Conservation (phyloP, 37 sponge, comb jelly and placozoan genomes). For the Oscarella lobularis region DNA sequence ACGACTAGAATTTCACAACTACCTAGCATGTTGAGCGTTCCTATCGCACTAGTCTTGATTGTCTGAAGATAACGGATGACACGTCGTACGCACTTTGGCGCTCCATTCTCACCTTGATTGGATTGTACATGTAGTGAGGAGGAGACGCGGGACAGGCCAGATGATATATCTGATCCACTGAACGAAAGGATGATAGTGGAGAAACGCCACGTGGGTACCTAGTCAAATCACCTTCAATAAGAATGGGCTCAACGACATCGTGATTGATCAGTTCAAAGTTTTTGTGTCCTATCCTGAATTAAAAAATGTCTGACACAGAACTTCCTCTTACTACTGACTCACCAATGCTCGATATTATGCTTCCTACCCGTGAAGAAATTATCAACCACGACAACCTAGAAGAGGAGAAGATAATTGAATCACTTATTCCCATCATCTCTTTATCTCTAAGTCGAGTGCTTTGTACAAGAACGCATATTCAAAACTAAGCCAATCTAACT, state of each 20-base stretch:
- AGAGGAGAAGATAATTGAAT: neutral
- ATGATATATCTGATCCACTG: constrained; percentile 92
- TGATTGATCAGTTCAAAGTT: constrained; percentile 87
- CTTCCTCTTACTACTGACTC: neutral
- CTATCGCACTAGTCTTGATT: constrained; percentile 52
- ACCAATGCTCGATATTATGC: constrained; percentile 77
- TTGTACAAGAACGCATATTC: neutral
- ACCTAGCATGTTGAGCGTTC: constrained; percentile 87
- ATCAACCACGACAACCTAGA: constrained; percentile 67
- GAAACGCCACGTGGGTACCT: neutral
- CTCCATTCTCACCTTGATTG: constrained; percentile 34
- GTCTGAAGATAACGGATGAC: constrained; percentile 1
- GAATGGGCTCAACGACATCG: constrained; percentile 61
- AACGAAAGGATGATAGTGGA: neutral
- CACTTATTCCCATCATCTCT: too few species aligned
- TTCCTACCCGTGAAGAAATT: constrained; percentile 91
- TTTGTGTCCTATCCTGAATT: constrained; percentile 66
- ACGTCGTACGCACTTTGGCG: neutral
- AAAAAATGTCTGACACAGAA: neutral
- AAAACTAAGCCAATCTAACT: neutral
- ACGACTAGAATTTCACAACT: neutral
- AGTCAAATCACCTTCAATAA: constrained; percentile 51
- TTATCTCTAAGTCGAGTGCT: neutral
- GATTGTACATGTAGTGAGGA: constrained; percentile 91
- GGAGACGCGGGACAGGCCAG: constrained; percentile 94